Conservation (phyloP, 2,113 vertebrate genomes). For the Poeciliopsis retropinna region DNA sequence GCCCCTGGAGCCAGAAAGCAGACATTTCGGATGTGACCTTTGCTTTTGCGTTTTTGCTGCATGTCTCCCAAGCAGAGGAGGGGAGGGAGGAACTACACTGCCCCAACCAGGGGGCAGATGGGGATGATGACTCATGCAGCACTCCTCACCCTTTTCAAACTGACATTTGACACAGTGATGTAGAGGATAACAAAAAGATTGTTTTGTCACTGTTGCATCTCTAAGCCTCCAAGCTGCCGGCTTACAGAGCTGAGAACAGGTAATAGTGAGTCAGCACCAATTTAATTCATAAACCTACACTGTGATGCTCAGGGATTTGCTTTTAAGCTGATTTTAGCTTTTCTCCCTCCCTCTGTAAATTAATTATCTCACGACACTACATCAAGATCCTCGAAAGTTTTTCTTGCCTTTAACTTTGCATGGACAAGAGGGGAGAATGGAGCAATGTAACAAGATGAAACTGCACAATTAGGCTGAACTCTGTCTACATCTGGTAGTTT, state of each 20-base stretch:
- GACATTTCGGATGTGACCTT: constrained; percentile 18
- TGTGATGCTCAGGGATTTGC: constrained; percentile 30
- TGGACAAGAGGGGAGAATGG: not conserved
- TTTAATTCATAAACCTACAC: constrained; percentile 63
- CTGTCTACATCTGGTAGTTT: constrained; percentile 32
- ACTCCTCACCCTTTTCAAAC: constrained; percentile 40
- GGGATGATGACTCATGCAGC: constrained; percentile 55
- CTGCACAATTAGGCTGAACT: constrained; percentile 13
- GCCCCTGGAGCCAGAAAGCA: constrained; percentile 27
- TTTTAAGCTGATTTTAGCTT: constrained; percentile 55
- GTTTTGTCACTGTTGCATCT: constrained; percentile 51
- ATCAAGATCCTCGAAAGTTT: constrained; percentile 35
- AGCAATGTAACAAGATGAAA: constrained; percentile 1
- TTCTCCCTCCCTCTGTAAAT: constrained; percentile 36
- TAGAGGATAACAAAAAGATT: constrained; percentile 54
- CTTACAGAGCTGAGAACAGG: constrained; percentile 38
- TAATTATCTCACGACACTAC: constrained; percentile 18
- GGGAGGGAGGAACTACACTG: not conserved
- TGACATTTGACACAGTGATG: constrained; percentile 65
- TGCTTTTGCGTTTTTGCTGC: constrained; percentile 19
- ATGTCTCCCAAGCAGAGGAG: constrained; percentile 7
- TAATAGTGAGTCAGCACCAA: constrained; percentile 61
- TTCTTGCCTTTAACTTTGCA: constrained; percentile 5
- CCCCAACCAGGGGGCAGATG: constrained; percentile 20
- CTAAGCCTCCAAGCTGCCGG: constrained; percentile 24